These are phyloP conservation scores for Pollenia angustigena DNA, from an alignment of 2,888 invertebrate genomes.

Conservation along the genomic window DNA sequence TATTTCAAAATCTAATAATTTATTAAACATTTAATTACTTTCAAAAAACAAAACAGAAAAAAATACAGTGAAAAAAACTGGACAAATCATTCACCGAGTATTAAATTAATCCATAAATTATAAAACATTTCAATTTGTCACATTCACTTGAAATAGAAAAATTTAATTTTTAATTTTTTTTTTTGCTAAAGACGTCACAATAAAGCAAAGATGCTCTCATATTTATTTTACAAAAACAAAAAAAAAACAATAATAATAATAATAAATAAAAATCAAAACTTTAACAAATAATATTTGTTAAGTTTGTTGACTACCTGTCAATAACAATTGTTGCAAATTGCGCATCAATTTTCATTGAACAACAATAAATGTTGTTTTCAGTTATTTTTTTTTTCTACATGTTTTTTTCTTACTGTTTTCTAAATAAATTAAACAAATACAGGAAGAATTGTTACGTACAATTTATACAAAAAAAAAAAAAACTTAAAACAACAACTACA, in stretches of 20 bases:
- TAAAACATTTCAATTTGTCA: conserved; percentile 74
- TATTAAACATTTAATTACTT: conserved; percentile 36
- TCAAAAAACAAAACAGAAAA: conserved; percentile 22
- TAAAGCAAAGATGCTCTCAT: conserved; percentile 59
- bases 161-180: conserved; percentile 10
- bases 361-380: conserved; percentile 40
- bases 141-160: conserved; percentile 61
- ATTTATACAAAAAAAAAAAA: neutral
- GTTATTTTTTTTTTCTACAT: conserved; percentile 38
- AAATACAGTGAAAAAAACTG: neutral
- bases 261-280: neutral
- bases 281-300: conserved; percentile 59
- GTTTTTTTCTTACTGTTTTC: conserved; percentile 19
- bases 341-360: conserved; percentile 68
- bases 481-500: conserved; percentile 13
- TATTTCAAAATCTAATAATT: conserved; percentile 12
- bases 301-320: conserved; percentile 74
- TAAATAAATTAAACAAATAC: conserved; percentile 63
- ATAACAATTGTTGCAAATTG: conserved; percentile 75
- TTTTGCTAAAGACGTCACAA: conserved; percentile 10
- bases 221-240: conserved; percentile 21
- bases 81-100: conserved; percentile 27
- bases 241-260: conserved; percentile 7
- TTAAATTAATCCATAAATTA: conserved; percentile 68
- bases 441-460: conserved; percentile 62